These are phyloP conservation scores for Zalophus californianus DNA, from an alignment of 2,797 vertebrate species.

Conservation along the genomic window DNA sequence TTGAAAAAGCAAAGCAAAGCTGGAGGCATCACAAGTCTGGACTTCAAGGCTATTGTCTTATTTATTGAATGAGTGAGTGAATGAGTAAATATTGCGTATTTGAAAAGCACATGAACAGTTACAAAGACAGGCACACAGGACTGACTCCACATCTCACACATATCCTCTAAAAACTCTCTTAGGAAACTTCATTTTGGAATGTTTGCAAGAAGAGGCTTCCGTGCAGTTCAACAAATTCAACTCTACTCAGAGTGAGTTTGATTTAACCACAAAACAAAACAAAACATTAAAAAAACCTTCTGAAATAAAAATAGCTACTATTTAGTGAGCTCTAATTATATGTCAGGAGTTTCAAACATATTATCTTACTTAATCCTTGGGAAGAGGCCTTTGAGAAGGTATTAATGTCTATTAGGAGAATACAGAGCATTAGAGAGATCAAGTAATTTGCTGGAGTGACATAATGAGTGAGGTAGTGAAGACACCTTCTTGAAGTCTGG, in stretches of 20 bases:
- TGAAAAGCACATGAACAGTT: neutral
- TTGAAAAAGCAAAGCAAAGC: too few relatives aligned
- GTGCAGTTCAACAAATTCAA: neutral
- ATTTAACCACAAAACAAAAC: neutral
- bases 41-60: neutral
- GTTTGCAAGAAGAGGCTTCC: neutral
- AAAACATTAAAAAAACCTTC: neutral
- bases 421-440: neutral
- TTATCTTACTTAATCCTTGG: constrained; percentile 13
- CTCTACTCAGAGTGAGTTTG: neutral
- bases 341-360: constrained; percentile 53
- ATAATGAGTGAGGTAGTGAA: neutral
- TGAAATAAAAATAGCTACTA: neutral
- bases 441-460: neutral
- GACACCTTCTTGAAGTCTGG: neutral
- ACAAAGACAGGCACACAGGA: neutral
- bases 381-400: neutral
- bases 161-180: neutral
- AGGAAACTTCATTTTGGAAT: neutral
- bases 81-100: neutral
- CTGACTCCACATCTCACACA: too few relatives aligned
- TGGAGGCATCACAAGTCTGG: too few relatives aligned
- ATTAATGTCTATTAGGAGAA: neutral
- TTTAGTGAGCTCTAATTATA: constrained; percentile 24
- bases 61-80: neutral